Percentiles rank a stretch among this genome's conserved stretches.
Conservation (phyloP, 2,888 invertebrate species). For the Luperina nickerlii region DNA sequence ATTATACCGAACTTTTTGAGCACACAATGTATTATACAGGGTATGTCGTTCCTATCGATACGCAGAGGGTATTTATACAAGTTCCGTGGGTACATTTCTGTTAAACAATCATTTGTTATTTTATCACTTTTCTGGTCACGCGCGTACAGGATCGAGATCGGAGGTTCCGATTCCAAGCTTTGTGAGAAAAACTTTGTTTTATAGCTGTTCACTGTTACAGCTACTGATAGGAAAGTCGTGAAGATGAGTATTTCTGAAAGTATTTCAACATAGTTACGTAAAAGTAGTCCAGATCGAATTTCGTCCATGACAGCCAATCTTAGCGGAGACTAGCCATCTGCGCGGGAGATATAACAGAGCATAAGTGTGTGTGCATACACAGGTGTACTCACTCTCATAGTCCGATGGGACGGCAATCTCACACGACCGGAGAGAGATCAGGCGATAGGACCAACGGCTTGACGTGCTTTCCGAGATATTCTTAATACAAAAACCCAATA, state of each 20-base stretch:
- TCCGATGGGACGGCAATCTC: neutral
- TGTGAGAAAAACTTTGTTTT: slow-evolving; percentile 81
- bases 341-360: neutral
- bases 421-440: neutral
- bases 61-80: slow-evolving; percentile 84
- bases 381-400: too few species aligned
- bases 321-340: neutral
- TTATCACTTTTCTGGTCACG: slow-evolving; percentile 84
- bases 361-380: neutral
- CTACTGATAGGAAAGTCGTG: slow-evolving; percentile 72
- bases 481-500: neutral
- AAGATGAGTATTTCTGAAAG: slow-evolving; percentile 82
- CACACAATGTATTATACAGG: slow-evolving; percentile 87
- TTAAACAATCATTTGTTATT: slow-evolving; percentile 82
- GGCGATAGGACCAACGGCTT: neutral
- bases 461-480: neutral
- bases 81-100: slow-evolving; percentile 86
- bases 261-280: slow-evolving; percentile 56
- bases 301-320: neutral
- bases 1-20: slow-evolving; percentile 88
- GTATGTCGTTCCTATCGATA: slow-evolving; percentile 85
- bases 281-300: neutral
- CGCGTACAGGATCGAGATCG: slow-evolving; percentile 84
- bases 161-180: slow-evolving; percentile 82
- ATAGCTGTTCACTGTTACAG: slow-evolving; percentile 73